phyloP scores from a whole-genome alignment of 1,140 invertebrate genomes.

The Drosophila kepulauana region DNA sequence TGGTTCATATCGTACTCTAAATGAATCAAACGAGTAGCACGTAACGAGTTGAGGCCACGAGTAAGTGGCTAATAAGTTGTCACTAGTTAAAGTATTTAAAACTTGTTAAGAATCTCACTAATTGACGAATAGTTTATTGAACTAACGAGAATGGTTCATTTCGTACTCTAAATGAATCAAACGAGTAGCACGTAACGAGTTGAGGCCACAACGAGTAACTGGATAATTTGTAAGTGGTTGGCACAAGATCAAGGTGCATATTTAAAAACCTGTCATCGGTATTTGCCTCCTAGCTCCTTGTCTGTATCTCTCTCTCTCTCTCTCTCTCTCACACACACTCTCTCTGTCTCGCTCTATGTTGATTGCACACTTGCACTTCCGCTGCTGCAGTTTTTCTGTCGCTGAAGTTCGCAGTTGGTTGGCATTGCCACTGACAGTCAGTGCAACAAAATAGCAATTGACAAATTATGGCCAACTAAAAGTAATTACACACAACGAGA shows the following conservation, averaged over 20 bases:
- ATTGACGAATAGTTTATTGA: no score
- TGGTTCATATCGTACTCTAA: background rate
- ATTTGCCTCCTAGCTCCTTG: no score
- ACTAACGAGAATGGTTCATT: no score
- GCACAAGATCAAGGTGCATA: background rate
- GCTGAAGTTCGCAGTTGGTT: slow-evolving; percentile 30
- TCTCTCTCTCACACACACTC: background rate
- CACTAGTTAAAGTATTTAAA: no score
- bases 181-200: slow-evolving; percentile 9
- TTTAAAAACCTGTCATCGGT: slow-evolving; percentile 24
- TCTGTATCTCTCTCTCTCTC: background rate
- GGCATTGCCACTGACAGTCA: slow-evolving; percentile 47
- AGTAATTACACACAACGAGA: slow-evolving; percentile 76
- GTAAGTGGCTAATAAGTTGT: background rate
- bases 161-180: background rate
- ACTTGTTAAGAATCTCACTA: no score
- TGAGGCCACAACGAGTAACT: background rate
- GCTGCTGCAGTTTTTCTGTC: slow-evolving; percentile 32
- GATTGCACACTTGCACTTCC: slow-evolving; percentile 67
- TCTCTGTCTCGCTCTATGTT: slow-evolving; percentile 6
- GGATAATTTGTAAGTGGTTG: slow-evolving; percentile 1
- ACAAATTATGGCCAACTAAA: slow-evolving; percentile 83
- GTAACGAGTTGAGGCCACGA: slow-evolving; percentile 1
- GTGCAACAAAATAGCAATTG: slow-evolving; percentile 81
- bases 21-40: slow-evolving; percentile 9